These are phyloP conservation scores for Hyles euphorbiae DNA, from an alignment of 1,140 invertebrate species.

Conservation along the genomic window DNA sequence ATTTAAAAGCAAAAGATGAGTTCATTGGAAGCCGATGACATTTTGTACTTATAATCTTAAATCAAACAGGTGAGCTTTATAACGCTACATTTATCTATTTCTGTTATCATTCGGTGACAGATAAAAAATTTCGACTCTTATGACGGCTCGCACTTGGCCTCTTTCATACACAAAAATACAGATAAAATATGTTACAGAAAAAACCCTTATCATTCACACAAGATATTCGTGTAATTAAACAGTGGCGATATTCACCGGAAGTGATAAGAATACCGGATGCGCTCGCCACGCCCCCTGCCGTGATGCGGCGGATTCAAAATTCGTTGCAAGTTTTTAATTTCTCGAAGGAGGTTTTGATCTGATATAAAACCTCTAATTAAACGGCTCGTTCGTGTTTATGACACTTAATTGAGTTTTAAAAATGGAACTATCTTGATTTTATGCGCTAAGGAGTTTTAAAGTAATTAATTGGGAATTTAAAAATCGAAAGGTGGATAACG, in stretches of 20 bases:
- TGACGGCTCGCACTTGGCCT: constrained; percentile 8
- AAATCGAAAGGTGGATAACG: too few relatives aligned
- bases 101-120: constrained; percentile 8
- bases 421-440: too few relatives aligned
- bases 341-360: constrained; percentile 34
- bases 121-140: constrained; percentile 4
- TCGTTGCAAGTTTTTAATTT: constrained; percentile 26
- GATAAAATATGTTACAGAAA: constrained; percentile 12
- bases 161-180: constrained; percentile 9
- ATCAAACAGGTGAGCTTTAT: not conserved
- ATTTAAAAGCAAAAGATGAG: too few relatives aligned
- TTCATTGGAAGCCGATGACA: too few relatives aligned
- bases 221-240: constrained; percentile 52
- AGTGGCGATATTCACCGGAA: constrained; percentile 46
- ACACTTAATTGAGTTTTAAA: constrained; percentile 36
- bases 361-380: constrained; percentile 30
- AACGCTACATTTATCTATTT: constrained; percentile 1
- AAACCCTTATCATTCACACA: constrained; percentile 28
- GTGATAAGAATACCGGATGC: constrained; percentile 52
- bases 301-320: constrained; percentile 23
- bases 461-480: too few relatives aligned
- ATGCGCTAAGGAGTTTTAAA: too few relatives aligned
- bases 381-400: constrained; percentile 36
- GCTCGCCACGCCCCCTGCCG: constrained; percentile 35
- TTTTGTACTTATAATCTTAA: not conserved